phyloP scores from a whole-genome alignment of 2,888 invertebrate genomes.

The Cetonia aurata region DNA sequence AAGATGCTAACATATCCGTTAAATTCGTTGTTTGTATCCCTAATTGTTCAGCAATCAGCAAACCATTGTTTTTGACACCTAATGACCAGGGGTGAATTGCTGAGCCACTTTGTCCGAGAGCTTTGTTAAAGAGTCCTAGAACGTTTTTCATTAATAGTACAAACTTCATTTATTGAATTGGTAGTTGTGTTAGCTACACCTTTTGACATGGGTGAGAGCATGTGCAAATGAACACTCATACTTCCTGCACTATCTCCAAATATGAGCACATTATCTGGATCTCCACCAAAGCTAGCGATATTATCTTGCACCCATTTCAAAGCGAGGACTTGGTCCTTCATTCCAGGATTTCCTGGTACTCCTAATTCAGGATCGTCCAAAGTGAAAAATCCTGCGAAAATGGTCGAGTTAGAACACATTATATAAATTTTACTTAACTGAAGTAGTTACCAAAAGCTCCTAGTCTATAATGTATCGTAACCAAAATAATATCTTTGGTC shows the following conservation, averaged over 20 bases:
- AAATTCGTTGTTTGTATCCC: conserved; percentile 33
- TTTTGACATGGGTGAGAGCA: conserved; percentile 14
- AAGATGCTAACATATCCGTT: conserved; percentile 40
- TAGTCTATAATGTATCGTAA: conserved; percentile 42
- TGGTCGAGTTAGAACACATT: too few relatives aligned
- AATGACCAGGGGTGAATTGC: conserved; percentile 64
- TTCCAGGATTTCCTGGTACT: conserved; percentile 22
- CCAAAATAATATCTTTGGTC: conserved; percentile 39
- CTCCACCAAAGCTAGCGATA: conserved; percentile 19
- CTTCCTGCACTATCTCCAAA: conserved; percentile 29
- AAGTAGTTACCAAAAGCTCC: conserved; percentile 24
- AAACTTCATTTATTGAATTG: too few relatives aligned
- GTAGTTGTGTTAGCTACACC: too few relatives aligned
- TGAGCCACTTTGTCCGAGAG: conserved; percentile 81
- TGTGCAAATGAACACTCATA: conserved; percentile 10
- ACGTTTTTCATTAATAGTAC: conserved; percentile 1
- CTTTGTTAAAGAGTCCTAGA: conserved; percentile 77
- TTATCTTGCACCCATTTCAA: conserved; percentile 25
- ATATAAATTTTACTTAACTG: too few relatives aligned
- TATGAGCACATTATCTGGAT: conserved; percentile 18
- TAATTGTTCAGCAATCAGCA: conserved; percentile 44
- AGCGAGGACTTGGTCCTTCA: conserved; percentile 22
- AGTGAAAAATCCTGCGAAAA: too few relatives aligned
- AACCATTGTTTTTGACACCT: conserved; percentile 45
- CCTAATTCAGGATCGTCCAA: conserved; percentile 23